Conservation (phyloP, 2,888 invertebrate species). For the Arrhopalites spinosus region DNA sequence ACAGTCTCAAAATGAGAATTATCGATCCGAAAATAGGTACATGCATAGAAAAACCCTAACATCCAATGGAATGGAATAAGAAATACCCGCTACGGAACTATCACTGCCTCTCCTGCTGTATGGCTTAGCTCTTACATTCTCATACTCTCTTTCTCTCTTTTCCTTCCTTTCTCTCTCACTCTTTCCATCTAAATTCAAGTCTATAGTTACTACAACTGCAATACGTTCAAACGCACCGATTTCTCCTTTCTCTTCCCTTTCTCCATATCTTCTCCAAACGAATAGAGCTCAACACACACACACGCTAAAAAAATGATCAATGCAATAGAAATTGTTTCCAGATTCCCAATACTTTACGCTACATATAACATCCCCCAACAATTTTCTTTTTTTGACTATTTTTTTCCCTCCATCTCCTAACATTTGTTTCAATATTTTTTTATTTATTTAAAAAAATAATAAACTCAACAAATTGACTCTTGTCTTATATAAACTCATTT, state of each 20-base stretch:
- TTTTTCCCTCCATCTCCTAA: too few species aligned
- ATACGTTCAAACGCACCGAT: constrained; percentile 17
- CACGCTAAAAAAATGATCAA: constrained; percentile 2
- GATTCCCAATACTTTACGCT: constrained; percentile 6
- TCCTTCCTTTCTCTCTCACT: neutral
- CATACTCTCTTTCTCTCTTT: neutral
- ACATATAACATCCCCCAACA: too few species aligned
- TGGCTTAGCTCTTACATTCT: neutral
- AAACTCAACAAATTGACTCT: too few species aligned
- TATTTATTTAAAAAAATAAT: too few species aligned
- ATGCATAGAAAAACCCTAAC: constrained; percentile 10
- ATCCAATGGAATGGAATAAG: constrained; percentile 11
- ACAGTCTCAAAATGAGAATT: constrained; percentile 34
- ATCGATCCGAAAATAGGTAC: constrained; percentile 35
- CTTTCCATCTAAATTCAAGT: constrained; percentile 23
- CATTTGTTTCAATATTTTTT: too few species aligned
- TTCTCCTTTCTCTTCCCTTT: neutral
- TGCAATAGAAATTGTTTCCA: constrained; percentile 16
- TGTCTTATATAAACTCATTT: too few species aligned
- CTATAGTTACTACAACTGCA: constrained; percentile 14
- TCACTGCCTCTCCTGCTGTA: constrained; percentile 14
- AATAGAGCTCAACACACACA: neutral
- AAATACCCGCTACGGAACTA: constrained; percentile 1
- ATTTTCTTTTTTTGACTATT: too few species aligned
- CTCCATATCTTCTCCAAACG: constrained; percentile 5